Percentiles rank a stretch among this genome's conserved stretches.
Conservation (phyloP, 2,888 invertebrate genomes). For the Campaea margaritaria region DNA sequence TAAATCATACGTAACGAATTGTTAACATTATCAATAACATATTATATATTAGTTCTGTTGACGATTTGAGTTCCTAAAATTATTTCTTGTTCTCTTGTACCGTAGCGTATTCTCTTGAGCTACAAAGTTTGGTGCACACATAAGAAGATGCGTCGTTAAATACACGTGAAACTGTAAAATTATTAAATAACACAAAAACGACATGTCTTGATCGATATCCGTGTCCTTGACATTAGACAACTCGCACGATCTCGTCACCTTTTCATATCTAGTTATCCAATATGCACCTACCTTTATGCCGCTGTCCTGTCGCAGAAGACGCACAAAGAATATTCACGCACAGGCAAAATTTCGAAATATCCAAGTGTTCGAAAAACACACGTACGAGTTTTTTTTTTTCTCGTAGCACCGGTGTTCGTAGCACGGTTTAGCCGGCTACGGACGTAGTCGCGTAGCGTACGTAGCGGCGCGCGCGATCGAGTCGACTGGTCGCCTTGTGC, state of each 20-base stretch:
- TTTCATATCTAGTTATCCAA: conserved; percentile 60
- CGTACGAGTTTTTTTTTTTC: conserved; percentile 51
- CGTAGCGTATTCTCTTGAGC: too few species aligned
- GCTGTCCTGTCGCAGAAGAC: conserved; percentile 43
- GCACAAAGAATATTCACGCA: conserved; percentile 57
- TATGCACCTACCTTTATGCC: conserved; percentile 67
- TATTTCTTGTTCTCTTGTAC: too few species aligned
- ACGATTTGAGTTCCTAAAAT: neutral
- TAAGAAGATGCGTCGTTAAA: neutral
- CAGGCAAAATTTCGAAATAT: conserved; percentile 47
- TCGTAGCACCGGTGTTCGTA: conserved; percentile 43
- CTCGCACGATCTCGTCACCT: conserved; percentile 53
- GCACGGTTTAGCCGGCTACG: conserved; percentile 43
- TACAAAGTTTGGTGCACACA: neutral
- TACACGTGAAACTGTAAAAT: neutral
- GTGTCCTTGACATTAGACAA: conserved; percentile 80
- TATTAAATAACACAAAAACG: conserved; percentile 20
- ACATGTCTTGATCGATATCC: conserved; percentile 71
- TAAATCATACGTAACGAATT: too few species aligned
- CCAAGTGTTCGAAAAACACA: conserved; percentile 52
- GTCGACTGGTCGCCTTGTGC: conserved; percentile 70
- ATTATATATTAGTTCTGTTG: neutral
- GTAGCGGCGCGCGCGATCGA: conserved; percentile 73
- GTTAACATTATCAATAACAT: too few species aligned
- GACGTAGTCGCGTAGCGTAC: conserved; percentile 61